A percentile compares a stretch with the other conserved stretches of the same genome.
These are phyloP conservation scores for Bembecia ichneumoniformis DNA, from an alignment of 2,888 invertebrate genomes.

Conservation along the genomic window DNA sequence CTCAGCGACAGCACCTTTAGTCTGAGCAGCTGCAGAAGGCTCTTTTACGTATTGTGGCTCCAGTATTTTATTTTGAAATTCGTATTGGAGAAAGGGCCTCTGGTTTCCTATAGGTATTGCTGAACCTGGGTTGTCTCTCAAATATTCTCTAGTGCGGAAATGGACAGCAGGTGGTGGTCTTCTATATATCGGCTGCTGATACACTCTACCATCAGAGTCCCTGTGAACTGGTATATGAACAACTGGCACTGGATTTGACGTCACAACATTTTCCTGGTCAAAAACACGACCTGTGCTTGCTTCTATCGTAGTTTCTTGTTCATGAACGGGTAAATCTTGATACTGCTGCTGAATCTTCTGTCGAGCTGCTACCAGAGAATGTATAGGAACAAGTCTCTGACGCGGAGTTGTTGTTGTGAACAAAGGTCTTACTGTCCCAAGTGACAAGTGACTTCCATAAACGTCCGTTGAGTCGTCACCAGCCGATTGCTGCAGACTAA, in stretches of 20 bases:
- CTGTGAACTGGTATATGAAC: slow-evolving; percentile 66
- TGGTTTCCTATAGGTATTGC: slow-evolving; percentile 66
- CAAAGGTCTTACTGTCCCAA: slow-evolving; percentile 75
- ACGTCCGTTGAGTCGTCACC: slow-evolving; percentile 79
- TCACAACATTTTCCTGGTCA: slow-evolving; percentile 59
- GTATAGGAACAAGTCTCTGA: slow-evolving; percentile 69
- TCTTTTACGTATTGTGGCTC: slow-evolving; percentile 59
- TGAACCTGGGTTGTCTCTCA: slow-evolving; percentile 63
- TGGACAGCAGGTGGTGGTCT: slow-evolving; percentile 44
- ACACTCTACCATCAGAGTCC: slow-evolving; percentile 44
- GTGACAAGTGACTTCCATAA: slow-evolving; percentile 76
- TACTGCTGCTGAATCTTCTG: slow-evolving; percentile 63
- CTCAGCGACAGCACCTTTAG: slow-evolving; percentile 38
- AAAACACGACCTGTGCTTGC: slow-evolving; percentile 68
- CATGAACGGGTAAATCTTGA: slow-evolving; percentile 41
- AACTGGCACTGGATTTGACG: slow-evolving; percentile 68
- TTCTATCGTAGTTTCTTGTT: slow-evolving; percentile 61
- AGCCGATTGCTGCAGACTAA: slow-evolving; percentile 70
- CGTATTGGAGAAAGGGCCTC: slow-evolving; percentile 63
- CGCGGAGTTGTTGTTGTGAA: slow-evolving; percentile 76
- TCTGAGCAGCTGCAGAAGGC: slow-evolving; percentile 25
- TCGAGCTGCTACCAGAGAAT: slow-evolving; percentile 59
- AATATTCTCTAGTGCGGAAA: slow-evolving; percentile 60
- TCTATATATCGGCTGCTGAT: slow-evolving; percentile 52
- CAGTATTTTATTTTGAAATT: slow-evolving; percentile 59